Evolutionary conservation across 1,140 invertebrate genomes (phyloP).

Genomic region (Cydia amplana): DNA sequence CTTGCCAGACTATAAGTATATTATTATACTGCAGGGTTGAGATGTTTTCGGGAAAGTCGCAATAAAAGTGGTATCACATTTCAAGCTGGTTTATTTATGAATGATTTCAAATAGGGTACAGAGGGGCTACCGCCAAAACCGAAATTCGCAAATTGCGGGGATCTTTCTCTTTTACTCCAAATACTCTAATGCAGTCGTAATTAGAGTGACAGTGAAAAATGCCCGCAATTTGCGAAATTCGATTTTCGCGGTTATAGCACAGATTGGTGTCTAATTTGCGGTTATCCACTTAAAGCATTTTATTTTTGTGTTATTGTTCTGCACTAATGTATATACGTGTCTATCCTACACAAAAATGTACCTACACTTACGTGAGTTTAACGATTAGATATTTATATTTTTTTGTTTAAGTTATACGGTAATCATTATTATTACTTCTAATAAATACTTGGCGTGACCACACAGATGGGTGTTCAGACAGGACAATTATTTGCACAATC

Average conservation of each 20-base stretch:
- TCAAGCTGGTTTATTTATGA: slow-evolving; percentile 53
- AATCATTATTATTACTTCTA: not conserved
- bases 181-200: no score
- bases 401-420: slow-evolving; percentile 2
- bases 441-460: not conserved
- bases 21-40: no score
- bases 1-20: no score
- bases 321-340: slow-evolving; percentile 49
- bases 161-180: no score
- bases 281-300: slow-evolving; percentile 49
- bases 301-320: slow-evolving; percentile 45
- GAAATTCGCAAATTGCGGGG: no score
- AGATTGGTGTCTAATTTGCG: slow-evolving; percentile 40
- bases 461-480: no score
- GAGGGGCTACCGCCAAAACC: no score
- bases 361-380: not conserved
- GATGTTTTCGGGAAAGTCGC: not conserved
- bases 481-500: no score
- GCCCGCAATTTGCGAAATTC: no score
- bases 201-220: no score
- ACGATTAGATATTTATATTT: slow-evolving; percentile 13
- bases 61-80: slow-evolving; percentile 34
- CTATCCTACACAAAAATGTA: slow-evolving; percentile 38
- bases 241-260: no score
- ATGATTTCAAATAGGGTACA: slow-evolving; percentile 47